These are phyloP conservation scores for Eumacrocentrus americanus DNA, from an alignment of 2,888 invertebrate genomes.

Conservation along the genomic window DNA sequence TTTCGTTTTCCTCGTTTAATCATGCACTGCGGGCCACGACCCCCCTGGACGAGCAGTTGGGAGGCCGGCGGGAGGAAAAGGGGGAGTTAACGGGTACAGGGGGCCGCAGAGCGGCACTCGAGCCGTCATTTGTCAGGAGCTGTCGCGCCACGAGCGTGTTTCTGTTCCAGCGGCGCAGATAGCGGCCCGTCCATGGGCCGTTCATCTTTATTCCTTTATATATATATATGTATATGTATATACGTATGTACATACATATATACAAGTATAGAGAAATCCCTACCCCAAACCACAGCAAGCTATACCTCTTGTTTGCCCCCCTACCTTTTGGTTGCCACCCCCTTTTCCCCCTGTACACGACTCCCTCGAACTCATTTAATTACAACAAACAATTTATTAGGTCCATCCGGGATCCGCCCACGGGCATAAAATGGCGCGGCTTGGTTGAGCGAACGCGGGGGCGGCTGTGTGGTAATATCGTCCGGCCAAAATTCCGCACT, in stretches of 20 bases:
- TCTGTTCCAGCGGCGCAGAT: conserved; percentile 60
- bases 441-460: conserved; percentile 8
- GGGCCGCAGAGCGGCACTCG: conserved; percentile 52
- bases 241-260: conserved; percentile 13
- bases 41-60: conserved; percentile 39
- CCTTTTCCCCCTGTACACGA: conserved; percentile 54
- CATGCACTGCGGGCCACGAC: conserved; percentile 45
- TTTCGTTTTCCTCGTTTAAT: conserved; percentile 57
- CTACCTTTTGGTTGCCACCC: conserved; percentile 29
- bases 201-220: conserved; percentile 61
- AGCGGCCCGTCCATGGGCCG: conserved; percentile 61
- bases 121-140: conserved; percentile 62
- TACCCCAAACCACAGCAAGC: conserved; percentile 10
- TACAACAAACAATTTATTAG: conserved; percentile 62
- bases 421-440: conserved; percentile 47
- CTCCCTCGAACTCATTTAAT: conserved; percentile 61
- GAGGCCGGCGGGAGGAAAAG: conserved; percentile 16
- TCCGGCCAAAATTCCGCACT: conserved; percentile 34
- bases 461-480: conserved; percentile 23
- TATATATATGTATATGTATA: conserved; percentile 38
- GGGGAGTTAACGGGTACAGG: conserved; percentile 43
- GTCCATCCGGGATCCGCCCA: conserved; percentile 57
- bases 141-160: conserved; percentile 61
- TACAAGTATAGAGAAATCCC: conserved; percentile 4
- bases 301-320: conserved; percentile 34